Evolutionary conservation across 1,140 invertebrate species (phyloP).

Genomic region (Orussus abietinus): DNA sequence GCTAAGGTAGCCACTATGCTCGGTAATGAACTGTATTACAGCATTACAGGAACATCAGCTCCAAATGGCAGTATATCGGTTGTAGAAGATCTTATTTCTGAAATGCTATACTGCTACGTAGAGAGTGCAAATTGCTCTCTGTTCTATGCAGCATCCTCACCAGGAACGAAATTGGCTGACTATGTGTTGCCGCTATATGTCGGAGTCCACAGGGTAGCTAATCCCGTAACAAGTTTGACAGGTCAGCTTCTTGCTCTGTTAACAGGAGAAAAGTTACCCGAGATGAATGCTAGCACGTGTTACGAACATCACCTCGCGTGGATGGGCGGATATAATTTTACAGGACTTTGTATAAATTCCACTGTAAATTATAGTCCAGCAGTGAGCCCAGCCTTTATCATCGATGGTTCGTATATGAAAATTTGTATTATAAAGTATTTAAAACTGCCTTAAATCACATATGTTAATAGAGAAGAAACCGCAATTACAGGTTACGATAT

Average conservation of each 20-base stretch:
- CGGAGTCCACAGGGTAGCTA: slow-evolving; percentile 51
- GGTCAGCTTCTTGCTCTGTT: slow-evolving; percentile 56
- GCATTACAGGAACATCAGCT: slow-evolving; percentile 24
- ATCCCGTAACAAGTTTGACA: slow-evolving; percentile 53
- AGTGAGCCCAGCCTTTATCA: slow-evolving; percentile 75
- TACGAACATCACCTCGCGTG: slow-evolving; percentile 47
- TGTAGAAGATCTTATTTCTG: slow-evolving; percentile 53
- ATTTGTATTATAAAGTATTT: too few species aligned
- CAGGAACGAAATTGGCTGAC: slow-evolving; percentile 36
- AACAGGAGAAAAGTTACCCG: slow-evolving; percentile 51
- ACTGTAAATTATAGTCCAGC: slow-evolving; percentile 72
- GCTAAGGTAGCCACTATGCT: slow-evolving; percentile 33
- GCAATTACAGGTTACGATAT: slow-evolving; percentile 76
- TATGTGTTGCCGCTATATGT: slow-evolving; percentile 56
- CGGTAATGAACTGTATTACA: slow-evolving; percentile 34
- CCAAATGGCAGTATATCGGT: slow-evolving; percentile 1
- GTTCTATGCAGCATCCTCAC: slow-evolving; percentile 58
- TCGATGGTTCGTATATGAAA: slow-evolving; percentile 56
- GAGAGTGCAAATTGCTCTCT: slow-evolving; percentile 66
- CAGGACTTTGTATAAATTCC: slow-evolving; percentile 71
- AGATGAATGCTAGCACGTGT: slow-evolving; percentile 39
- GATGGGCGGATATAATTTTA: slow-evolving; percentile 59
- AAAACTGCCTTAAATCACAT: too few species aligned
- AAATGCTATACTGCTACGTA: slow-evolving; percentile 78
- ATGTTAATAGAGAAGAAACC: too few species aligned